Evolutionary conservation across 2,113 vertebrate species (phyloP).

Genomic region (Silurus meridionalis): DNA sequence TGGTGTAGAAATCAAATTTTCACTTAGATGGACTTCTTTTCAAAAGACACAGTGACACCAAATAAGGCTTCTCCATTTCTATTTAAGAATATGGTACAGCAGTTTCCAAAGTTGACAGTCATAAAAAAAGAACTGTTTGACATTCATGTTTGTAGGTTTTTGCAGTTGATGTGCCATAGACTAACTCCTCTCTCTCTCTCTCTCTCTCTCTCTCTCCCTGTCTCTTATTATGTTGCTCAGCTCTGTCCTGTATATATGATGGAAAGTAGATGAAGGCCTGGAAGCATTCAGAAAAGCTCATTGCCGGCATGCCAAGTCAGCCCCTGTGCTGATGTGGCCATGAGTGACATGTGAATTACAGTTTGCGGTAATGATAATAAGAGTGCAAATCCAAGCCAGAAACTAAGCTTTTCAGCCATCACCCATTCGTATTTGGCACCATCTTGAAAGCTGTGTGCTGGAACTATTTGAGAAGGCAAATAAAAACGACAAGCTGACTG

Average conservation of each 20-base stretch:
- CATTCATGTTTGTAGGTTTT: no score
- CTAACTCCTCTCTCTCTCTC: background rate
- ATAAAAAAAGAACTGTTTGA: no score
- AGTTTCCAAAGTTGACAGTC: background rate
- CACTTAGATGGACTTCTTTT: conserved; percentile 2
- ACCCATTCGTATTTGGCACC: conserved; percentile 70
- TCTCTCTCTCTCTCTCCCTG: background rate
- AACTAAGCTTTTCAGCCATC: conserved; percentile 68
- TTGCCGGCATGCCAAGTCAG: conserved; percentile 53
- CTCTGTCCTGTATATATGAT: conserved; percentile 10
- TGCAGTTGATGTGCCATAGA: no score
- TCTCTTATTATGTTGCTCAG: conserved; percentile 10
- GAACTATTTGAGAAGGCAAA: conserved; percentile 74
- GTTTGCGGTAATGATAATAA: conserved; percentile 79
- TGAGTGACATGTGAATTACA: conserved; percentile 82
- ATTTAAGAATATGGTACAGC: background rate
- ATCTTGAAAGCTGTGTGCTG: conserved; percentile 70
- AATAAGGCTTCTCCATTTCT: background rate
- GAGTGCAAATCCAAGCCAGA: conserved; percentile 72
- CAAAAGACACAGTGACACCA: background rate
- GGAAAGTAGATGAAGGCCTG: conserved; percentile 64
- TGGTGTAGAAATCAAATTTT: conserved; percentile 18
- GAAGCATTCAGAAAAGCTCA: conserved; percentile 68
- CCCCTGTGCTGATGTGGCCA: conserved; percentile 51
- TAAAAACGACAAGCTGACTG: conserved; percentile 80